Percentiles rank a stretch among this genome's conserved stretches.
phyloP scores from a whole-genome alignment of 2,113 vertebrate genomes.

The Balaeniceps rex region DNA sequence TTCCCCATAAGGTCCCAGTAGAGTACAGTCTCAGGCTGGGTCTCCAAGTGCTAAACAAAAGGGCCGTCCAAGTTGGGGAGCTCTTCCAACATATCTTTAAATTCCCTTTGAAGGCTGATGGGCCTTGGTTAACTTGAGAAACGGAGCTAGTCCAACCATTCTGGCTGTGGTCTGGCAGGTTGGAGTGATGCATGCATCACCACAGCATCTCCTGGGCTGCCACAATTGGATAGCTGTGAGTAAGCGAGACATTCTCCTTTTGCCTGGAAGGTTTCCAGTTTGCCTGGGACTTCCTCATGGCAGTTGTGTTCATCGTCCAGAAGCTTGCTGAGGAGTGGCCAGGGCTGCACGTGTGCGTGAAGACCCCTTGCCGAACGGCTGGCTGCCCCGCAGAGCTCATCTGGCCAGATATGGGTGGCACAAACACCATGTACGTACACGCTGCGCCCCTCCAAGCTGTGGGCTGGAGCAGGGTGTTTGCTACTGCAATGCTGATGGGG shows the following conservation, averaged over 20 bases:
- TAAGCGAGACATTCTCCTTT: not conserved
- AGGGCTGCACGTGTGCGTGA: slow-evolving; percentile 45
- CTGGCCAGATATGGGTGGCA: slow-evolving; percentile 63
- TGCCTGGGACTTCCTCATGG: slow-evolving; percentile 65
- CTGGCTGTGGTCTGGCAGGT: too few relatives aligned
- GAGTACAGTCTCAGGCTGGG: not conserved
- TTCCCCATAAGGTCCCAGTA: not conserved
- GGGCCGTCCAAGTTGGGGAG: accelerated
- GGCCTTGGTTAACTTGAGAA: not conserved
- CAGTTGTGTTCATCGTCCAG: slow-evolving; percentile 32
- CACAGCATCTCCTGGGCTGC: not conserved
- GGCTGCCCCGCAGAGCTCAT: slow-evolving; percentile 45
- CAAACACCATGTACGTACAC: not conserved
- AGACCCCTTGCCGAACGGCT: slow-evolving; percentile 31
- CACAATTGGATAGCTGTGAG: accelerated
- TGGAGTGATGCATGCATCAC: accelerated
- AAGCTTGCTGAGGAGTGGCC: slow-evolving; percentile 64
- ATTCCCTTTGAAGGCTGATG: not conserved
- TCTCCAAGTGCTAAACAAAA: not conserved
- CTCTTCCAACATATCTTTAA: not conserved
- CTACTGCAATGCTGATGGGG: not conserved
- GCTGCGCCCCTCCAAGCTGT: accelerated
- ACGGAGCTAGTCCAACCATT: accelerated
- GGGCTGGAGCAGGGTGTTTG: not conserved
- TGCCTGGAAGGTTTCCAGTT: slow-evolving; percentile 33